Conservation (phyloP, 2,797 vertebrate genomes). For the Melanotaenia nigrans region DNA sequence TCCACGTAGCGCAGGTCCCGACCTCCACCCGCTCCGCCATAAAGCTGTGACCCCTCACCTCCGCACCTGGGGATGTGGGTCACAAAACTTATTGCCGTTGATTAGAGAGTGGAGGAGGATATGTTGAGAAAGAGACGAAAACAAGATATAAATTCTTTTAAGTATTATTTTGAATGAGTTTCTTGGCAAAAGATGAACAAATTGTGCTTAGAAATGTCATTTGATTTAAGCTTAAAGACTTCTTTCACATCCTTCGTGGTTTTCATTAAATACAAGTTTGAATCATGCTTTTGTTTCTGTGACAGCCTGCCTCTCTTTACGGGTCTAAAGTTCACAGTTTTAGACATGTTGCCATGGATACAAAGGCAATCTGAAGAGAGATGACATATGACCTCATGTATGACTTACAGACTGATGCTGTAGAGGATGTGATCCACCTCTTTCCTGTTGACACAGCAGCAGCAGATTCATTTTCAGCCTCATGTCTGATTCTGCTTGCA, state of each 20-base stretch:
- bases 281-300: no score
- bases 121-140: slow-evolving; percentile 7
- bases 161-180: not conserved
- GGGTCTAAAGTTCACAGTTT: not conserved
- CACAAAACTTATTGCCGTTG: slow-evolving; percentile 49
- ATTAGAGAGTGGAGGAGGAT: slow-evolving; percentile 36
- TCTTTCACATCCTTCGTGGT: not conserved
- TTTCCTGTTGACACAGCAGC: slow-evolving; percentile 27
- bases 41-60: slow-evolving; percentile 77
- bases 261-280: not conserved
- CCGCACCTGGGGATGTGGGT: slow-evolving; percentile 79
- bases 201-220: not conserved
- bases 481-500: slow-evolving; percentile 24
- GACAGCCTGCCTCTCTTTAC: no score
- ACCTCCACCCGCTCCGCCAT: slow-evolving; percentile 69
- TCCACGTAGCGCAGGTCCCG: slow-evolving; percentile 73
- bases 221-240: not conserved
- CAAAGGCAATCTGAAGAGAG: not conserved
- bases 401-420: slow-evolving; percentile 33
- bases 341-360: not conserved
- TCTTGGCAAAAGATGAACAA: not conserved
- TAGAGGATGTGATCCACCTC: slow-evolving; percentile 38
- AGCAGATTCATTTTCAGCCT: slow-evolving; percentile 30
- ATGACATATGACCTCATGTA: slow-evolving; percentile 31
- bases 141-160: not conserved